Evolutionary conservation across 2,888 invertebrate genomes (phyloP), one percentile per base, ranked within the genome.

Genomic region (Torymus auratus): DNA sequence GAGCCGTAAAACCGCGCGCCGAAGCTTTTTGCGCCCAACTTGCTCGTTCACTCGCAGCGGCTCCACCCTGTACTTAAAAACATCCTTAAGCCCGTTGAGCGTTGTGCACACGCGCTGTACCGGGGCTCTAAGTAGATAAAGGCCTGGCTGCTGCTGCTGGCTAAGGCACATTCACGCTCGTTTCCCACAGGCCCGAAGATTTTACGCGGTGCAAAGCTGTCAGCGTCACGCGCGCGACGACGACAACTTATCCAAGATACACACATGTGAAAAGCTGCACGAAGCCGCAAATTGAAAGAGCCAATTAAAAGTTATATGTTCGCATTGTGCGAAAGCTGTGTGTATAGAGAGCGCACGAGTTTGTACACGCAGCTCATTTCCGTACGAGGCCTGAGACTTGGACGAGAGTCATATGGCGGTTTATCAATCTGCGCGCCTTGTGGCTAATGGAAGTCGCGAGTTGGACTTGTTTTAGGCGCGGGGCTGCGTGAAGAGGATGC

Each of bases 291-390:
- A 86, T 85, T 85, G 85, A 85, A 87, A 85, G 85, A 86, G 83
- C 85, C 86, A 88, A 88, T 88, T 88, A 87, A 87, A 87, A 88
- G 86, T 88, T 88, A 83, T 82, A 10, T 10, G 10, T 75, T 68
- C 52, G 23, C 23, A 55, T 61, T 71, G 61, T 52, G 28, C 41
- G 69, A 61, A 3, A 7, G 7, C 28, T 3, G 2, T 28, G 28
- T 28, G 28, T 28, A 28, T 28, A 28, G 28, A 0, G 28, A 28
- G 7, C 7, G 7, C 7, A 2, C 3, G 28, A 5, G 7, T 7
- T 5, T 7, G 28, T 28, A 28, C 7, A 28, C 28, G 28, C 20
- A 20, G 20, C 7, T 28, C 28, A 7, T 28, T 28, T 28, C 7
- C 28, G 28, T 28, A 28, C 7, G 28, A 28, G 28, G 28, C 7